These are phyloP conservation scores for Anabacerthia variegaticeps DNA, from an alignment of 2,797 vertebrate genomes.

Conservation along the genomic window DNA sequence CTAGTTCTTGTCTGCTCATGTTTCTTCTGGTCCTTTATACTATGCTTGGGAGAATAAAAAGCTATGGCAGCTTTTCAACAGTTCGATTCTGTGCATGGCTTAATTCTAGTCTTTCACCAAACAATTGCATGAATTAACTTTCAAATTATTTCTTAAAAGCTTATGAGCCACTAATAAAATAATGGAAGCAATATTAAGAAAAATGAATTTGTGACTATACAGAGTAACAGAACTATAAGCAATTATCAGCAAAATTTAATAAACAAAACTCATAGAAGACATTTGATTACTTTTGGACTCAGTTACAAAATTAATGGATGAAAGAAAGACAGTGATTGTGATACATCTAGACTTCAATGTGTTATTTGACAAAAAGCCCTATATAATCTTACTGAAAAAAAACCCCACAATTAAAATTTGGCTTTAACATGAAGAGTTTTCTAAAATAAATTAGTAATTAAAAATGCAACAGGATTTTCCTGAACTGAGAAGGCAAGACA, in stretches of 20 bases:
- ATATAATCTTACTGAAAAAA: conserved; percentile 52
- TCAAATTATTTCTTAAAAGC: conserved; percentile 27
- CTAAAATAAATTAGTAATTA: conserved; percentile 22
- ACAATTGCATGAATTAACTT: conserved; percentile 5
- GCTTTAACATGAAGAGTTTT: conserved; percentile 10
- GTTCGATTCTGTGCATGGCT: background rate
- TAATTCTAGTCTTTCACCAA: background rate
- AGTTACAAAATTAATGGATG: conserved; percentile 57
- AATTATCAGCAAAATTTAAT: conserved; percentile 24
- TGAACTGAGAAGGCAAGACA: conserved; percentile 14
- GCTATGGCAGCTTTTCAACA: background rate
- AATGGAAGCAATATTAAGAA: conserved; percentile 54
- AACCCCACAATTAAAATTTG: conserved; percentile 58
- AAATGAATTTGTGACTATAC: conserved; percentile 10
- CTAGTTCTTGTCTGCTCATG: background rate
- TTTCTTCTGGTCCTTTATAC: background rate
- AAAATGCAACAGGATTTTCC: conserved; percentile 17
- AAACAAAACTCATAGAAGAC: conserved; percentile 55
- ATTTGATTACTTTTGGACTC: conserved; percentile 64
- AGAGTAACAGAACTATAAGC: conserved; percentile 8
- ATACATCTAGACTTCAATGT: conserved; percentile 60
- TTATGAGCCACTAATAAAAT: conserved; percentile 53
- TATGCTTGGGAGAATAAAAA: background rate
- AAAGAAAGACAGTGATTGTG: conserved; percentile 29
- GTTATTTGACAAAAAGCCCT: conserved; percentile 25